phyloP scores from a whole-genome alignment of 2,888 invertebrate species.

The Hirtodrosophila histrioides region DNA sequence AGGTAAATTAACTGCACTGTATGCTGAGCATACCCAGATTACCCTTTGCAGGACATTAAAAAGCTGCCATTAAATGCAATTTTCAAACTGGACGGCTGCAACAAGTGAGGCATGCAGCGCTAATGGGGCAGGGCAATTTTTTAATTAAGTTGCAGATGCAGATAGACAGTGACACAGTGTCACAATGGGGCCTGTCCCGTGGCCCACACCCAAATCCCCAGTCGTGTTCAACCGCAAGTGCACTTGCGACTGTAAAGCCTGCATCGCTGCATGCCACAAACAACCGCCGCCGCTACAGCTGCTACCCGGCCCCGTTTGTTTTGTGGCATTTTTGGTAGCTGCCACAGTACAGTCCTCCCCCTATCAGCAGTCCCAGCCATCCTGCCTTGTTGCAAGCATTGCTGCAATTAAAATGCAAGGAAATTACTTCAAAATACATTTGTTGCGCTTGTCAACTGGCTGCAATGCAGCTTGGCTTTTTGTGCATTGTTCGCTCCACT shows the following conservation, averaged over 20 bases:
- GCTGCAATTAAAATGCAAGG: constrained; percentile 69
- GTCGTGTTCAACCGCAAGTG: constrained; percentile 12
- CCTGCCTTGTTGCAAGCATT: constrained; percentile 38
- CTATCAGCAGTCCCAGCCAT: too few species aligned
- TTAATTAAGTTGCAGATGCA: constrained; percentile 45
- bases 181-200: constrained; percentile 5
- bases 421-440: constrained; percentile 61
- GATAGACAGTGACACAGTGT: constrained; percentile 24
- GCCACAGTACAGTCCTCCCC: background rate
- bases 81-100: constrained; percentile 4
- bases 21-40: background rate
- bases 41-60: constrained; percentile 13
- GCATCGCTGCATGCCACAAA: constrained; percentile 36
- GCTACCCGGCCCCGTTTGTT: constrained; percentile 36
- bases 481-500: constrained; percentile 38
- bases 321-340: constrained; percentile 32
- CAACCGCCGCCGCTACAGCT: constrained; percentile 28
- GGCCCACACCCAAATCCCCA: background rate
- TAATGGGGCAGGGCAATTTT: constrained; percentile 33
- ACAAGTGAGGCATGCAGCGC: constrained; percentile 13
- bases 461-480: constrained; percentile 20
- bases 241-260: constrained; percentile 20
- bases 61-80: constrained; percentile 14
- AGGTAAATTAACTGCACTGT: too few species aligned
- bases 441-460: constrained; percentile 60